These are phyloP conservation scores for Oligia latruncula DNA, from an alignment of 2,888 invertebrate genomes.

Conservation along the genomic window DNA sequence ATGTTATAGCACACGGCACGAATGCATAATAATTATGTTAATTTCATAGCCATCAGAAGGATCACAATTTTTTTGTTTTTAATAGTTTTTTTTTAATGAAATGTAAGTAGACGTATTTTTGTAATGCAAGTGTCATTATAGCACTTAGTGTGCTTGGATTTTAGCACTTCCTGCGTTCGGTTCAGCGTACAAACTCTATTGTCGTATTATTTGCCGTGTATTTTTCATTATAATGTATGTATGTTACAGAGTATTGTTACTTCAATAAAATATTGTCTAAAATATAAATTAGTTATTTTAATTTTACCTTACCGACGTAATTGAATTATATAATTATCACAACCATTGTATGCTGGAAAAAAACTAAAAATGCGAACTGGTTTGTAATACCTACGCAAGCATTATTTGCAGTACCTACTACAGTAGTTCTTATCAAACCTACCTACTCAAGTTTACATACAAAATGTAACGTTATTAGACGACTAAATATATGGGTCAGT, in stretches of 20 bases:
- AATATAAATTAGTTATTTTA: slow-evolving; percentile 45
- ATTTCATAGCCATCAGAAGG: slow-evolving; percentile 59
- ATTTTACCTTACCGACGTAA: slow-evolving; percentile 32
- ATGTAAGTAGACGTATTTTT: slow-evolving; percentile 55
- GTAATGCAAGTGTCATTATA: slow-evolving; percentile 67
- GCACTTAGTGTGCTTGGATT: slow-evolving; percentile 61
- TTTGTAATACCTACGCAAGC: background rate
- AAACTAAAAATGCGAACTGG: background rate
- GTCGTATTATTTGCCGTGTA: slow-evolving; percentile 74
- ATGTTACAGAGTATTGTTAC: slow-evolving; percentile 87
- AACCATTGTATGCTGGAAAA: background rate
- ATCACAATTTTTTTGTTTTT: slow-evolving; percentile 64
- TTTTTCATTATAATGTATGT: slow-evolving; percentile 83
- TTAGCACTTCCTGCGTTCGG: slow-evolving; percentile 65
- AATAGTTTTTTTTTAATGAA: slow-evolving; percentile 39
- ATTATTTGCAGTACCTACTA: too few species aligned
- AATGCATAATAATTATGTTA: slow-evolving; percentile 64
- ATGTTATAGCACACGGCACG: slow-evolving; percentile 51
- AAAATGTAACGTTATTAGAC: too few species aligned
- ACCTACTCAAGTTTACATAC: too few species aligned
- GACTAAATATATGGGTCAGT: too few species aligned
- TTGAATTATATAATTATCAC: slow-evolving; percentile 3
- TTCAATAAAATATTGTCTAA: slow-evolving; percentile 84
- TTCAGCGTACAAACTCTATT: slow-evolving; percentile 72
- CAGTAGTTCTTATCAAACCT: too few species aligned